Percentiles rank a stretch among this genome's conserved stretches.
Conservation (phyloP, 1,140 invertebrate genomes). For the Drosophila ficusphila region DNA sequence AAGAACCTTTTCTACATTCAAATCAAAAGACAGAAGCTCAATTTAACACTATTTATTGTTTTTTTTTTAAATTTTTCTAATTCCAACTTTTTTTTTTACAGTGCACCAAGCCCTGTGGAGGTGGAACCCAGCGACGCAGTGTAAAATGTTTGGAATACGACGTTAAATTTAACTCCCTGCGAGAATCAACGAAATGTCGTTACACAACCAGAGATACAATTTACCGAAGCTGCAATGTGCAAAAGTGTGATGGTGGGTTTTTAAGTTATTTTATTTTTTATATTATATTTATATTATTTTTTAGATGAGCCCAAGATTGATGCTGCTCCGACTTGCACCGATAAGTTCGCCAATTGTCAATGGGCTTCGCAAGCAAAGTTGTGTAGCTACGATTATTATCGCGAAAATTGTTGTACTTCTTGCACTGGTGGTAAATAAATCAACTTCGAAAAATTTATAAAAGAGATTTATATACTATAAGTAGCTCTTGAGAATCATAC, state of each 20-base stretch:
- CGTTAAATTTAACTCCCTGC: slow-evolving; percentile 74
- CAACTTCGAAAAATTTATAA: neutral
- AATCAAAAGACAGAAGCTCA: too few relatives aligned
- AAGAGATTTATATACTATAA: too few relatives aligned
- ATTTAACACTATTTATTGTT: too few relatives aligned
- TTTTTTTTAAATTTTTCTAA: neutral
- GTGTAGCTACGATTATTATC: slow-evolving; percentile 92
- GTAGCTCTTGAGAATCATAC: slow-evolving; percentile 15
- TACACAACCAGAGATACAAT: slow-evolving; percentile 86
- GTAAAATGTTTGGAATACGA: slow-evolving; percentile 87
- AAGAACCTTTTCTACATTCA: too few relatives aligned
- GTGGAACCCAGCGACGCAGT: slow-evolving; percentile 87
- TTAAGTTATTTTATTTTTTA: neutral
- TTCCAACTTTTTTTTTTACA: neutral
- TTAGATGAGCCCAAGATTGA: slow-evolving; percentile 69
- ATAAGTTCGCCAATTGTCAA: slow-evolving; percentile 90
- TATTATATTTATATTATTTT: too few relatives aligned
- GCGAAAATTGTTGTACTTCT: slow-evolving; percentile 89
- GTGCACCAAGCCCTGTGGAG: slow-evolving; percentile 85
- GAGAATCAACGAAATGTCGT: slow-evolving; percentile 85
- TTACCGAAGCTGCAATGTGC: slow-evolving; percentile 87
- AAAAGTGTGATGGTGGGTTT: slow-evolving; percentile 85
- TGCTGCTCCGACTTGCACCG: slow-evolving; percentile 86
- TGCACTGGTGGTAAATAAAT: slow-evolving; percentile 43
- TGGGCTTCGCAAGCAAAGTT: slow-evolving; percentile 91